A percentile compares a stretch with the other conserved stretches of the same genome.
Conservation (phyloP, 2,797 vertebrate genomes). For the Sebastes iracundus region DNA sequence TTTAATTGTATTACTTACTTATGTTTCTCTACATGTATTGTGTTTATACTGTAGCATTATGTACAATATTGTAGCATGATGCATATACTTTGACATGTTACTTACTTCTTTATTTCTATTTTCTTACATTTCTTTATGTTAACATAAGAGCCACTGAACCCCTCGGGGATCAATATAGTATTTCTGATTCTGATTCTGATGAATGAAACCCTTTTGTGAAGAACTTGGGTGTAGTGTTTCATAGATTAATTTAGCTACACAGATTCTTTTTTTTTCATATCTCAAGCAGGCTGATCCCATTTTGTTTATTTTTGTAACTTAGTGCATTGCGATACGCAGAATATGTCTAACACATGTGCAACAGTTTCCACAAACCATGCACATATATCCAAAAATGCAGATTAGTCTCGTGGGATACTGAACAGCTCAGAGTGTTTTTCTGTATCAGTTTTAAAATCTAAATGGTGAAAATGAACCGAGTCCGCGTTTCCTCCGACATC, state of each 20-base stretch:
- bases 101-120: too few relatives aligned
- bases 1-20: too few relatives aligned
- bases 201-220: not conserved
- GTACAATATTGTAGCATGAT: too few relatives aligned
- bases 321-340: not conserved
- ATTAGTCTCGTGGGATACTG: not conserved
- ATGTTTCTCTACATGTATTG: too few relatives aligned
- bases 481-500: not conserved
- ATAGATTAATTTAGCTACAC: not conserved
- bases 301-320: not conserved
- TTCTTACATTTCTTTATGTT: too few relatives aligned
- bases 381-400: not conserved
- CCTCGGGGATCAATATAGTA: too few relatives aligned
- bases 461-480: not conserved
- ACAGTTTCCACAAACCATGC: not conserved
- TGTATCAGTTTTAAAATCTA: not conserved
- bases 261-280: not conserved
- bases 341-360: not conserved
- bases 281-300: not conserved
- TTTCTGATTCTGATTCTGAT: not conserved
- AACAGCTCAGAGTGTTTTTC: not conserved
- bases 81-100: too few relatives aligned
- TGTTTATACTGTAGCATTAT: too few relatives aligned
- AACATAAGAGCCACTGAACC: too few relatives aligned
- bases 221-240: not conserved